A percentile compares a stretch with the other conserved stretches of the same genome.
phyloP scores from a whole-genome alignment of 2,888 invertebrate genomes.

The Troides helena region DNA sequence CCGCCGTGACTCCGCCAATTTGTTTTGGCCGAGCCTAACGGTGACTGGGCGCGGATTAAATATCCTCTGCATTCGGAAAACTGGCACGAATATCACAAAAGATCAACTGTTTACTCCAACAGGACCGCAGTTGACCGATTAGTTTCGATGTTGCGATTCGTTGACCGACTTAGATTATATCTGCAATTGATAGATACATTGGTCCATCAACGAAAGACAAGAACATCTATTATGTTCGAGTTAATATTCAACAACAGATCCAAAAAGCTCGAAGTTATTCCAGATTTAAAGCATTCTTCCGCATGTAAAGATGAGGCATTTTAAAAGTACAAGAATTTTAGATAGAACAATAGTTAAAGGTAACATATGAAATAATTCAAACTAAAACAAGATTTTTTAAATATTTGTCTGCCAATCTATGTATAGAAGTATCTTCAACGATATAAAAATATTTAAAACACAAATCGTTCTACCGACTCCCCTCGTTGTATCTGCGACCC shows the following conservation, averaged over 20 bases:
- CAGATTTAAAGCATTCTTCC: no score
- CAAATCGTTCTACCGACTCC: neutral
- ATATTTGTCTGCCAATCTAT: neutral
- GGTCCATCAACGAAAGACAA: neutral
- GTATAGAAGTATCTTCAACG: neutral
- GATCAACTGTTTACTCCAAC: slow-evolving; percentile 32
- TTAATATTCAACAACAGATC: no score
- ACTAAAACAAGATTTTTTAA: no score
- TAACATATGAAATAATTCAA: no score
- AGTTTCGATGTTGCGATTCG: slow-evolving; percentile 26
- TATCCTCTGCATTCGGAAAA: slow-evolving; percentile 36
- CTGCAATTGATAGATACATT: slow-evolving; percentile 11
- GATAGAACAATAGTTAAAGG: no score
- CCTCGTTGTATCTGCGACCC: neutral
- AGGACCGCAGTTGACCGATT: slow-evolving; percentile 28
- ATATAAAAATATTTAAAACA: neutral
- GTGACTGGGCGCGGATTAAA: slow-evolving; percentile 38
- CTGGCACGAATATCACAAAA: slow-evolving; percentile 33
- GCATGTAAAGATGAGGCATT: no score
- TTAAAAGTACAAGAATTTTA: no score
- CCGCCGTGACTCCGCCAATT: slow-evolving; percentile 49
- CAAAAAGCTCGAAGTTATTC: no score
- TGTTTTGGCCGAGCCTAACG: slow-evolving; percentile 46
- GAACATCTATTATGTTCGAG: no score
- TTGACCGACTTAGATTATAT: slow-evolving; percentile 26